Evolutionary conservation across 2,797 vertebrate genomes (phyloP).

Genomic region (Coreius guichenoti): DNA sequence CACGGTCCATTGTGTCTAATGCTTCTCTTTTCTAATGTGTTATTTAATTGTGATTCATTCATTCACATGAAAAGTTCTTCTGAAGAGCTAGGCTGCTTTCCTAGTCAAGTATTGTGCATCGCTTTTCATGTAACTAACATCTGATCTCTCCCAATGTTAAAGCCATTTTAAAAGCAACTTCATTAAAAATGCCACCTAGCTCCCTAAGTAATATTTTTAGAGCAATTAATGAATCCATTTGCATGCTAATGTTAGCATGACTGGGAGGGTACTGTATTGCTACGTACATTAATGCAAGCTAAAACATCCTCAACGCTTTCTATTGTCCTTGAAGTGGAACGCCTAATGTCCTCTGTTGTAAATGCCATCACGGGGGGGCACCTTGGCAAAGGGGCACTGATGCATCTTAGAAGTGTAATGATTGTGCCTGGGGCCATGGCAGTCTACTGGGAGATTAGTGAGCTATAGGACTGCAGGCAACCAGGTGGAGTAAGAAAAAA

Average conservation of each 20-base stretch:
- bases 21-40: conserved; percentile 21
- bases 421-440: conserved; percentile 59
- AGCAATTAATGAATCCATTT: conserved; percentile 53
- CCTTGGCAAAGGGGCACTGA: conserved; percentile 58
- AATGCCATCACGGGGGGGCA: conserved; percentile 45
- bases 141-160: conserved; percentile 24
- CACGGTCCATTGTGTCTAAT: conserved; percentile 39
- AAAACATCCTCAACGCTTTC: conserved; percentile 49
- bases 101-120: neutral
- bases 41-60: conserved; percentile 52
- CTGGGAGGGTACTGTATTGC: conserved; percentile 45
- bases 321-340: conserved; percentile 53
- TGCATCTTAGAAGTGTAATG: conserved; percentile 60
- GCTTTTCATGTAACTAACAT: conserved; percentile 12
- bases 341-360: conserved; percentile 44
- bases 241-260: conserved; percentile 51
- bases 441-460: conserved; percentile 23
- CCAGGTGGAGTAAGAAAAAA: conserved; percentile 59
- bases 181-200: conserved; percentile 33
- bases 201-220: conserved; percentile 43
- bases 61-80: conserved; percentile 44
- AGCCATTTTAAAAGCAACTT: conserved; percentile 37
- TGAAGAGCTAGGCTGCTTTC: conserved; percentile 29
- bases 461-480: conserved; percentile 57
- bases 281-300: conserved; percentile 53